A percentile compares a stretch with the other conserved stretches of the same genome.
These are phyloP conservation scores for Bhutanitis thaidina DNA, from an alignment of 2,888 invertebrate species.

Conservation along the genomic window DNA sequence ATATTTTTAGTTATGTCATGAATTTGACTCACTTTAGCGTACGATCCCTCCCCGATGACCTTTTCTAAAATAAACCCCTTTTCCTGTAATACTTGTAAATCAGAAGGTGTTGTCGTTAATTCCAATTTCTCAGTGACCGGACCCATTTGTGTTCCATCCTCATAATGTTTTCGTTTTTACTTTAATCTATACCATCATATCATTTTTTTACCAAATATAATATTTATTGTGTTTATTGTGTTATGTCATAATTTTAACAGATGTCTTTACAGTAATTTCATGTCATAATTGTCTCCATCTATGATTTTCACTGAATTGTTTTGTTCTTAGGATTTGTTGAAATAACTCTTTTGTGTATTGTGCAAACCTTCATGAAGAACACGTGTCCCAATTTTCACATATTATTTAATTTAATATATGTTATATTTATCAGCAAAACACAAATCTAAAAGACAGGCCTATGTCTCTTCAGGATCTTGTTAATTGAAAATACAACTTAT, in stretches of 20 bases:
- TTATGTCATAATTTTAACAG: constrained; percentile 2
- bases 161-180: constrained; percentile 58
- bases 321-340: constrained; percentile 1
- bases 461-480: too few species aligned
- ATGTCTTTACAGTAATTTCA: constrained; percentile 6
- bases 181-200: constrained; percentile 54
- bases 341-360: too few species aligned
- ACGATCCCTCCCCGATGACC: constrained; percentile 87
- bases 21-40: constrained; percentile 82
- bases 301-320: too few species aligned
- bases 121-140: constrained; percentile 48
- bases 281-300: constrained; percentile 9
- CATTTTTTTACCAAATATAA: not conserved
- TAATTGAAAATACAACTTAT: too few species aligned
- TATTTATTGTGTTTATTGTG: not conserved
- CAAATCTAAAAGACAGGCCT: too few species aligned
- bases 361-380: too few species aligned
- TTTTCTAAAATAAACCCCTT: constrained; percentile 82
- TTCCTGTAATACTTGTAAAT: constrained; percentile 56
- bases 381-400: too few species aligned
- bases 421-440: too few species aligned
- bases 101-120: constrained; percentile 57
- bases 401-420: too few species aligned
- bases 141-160: constrained; percentile 43
- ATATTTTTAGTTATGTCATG: too few species aligned